Percentiles rank a stretch among this genome's conserved stretches.
Evolutionary conservation across 2,113 vertebrate species (phyloP).

Genomic region (Electrona antarctica): DNA sequence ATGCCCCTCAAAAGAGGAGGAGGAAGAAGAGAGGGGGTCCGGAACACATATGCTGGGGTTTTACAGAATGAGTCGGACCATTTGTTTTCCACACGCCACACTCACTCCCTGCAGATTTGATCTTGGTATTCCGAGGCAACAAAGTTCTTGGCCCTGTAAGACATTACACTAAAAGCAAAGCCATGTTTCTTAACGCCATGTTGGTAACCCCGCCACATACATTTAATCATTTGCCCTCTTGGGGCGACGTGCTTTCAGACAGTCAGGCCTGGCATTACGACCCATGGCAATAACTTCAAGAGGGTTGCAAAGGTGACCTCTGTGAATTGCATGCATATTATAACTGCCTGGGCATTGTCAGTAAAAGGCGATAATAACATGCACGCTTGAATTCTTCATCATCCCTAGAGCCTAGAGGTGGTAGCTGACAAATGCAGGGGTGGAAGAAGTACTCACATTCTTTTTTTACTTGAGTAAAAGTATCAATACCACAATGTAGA

Average conservation of each 20-base stretch:
- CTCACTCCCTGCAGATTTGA: slow-evolving; percentile 45
- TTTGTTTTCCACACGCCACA: too few relatives aligned
- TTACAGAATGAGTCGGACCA: too few relatives aligned
- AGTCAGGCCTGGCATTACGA: slow-evolving; percentile 62
- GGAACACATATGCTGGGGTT: too few relatives aligned
- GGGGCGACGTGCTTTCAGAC: slow-evolving; percentile 65
- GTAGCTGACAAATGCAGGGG: slow-evolving; percentile 58
- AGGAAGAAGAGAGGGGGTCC: too few relatives aligned
- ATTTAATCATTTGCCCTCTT: slow-evolving; percentile 71
- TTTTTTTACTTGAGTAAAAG: too few relatives aligned
- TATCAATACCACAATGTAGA: too few relatives aligned
- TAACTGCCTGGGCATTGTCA: slow-evolving; percentile 59
- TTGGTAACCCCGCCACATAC: slow-evolving; percentile 64
- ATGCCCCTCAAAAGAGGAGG: too few relatives aligned
- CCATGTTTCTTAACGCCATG: slow-evolving; percentile 73
- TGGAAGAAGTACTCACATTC: too few relatives aligned
- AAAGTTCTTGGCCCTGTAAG: slow-evolving; percentile 48
- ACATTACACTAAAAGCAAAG: slow-evolving; percentile 83
- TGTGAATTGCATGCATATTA: slow-evolving; percentile 56
- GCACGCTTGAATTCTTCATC: slow-evolving; percentile 61
- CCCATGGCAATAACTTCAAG: slow-evolving; percentile 72
- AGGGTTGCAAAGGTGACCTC: slow-evolving; percentile 77
- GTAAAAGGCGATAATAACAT: slow-evolving; percentile 63
- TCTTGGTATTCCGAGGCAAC: slow-evolving; percentile 28
- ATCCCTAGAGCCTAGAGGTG: slow-evolving; percentile 57